These are phyloP conservation scores for Prionace glauca DNA, from an alignment of 2,797 vertebrate species.

Conservation along the genomic window DNA sequence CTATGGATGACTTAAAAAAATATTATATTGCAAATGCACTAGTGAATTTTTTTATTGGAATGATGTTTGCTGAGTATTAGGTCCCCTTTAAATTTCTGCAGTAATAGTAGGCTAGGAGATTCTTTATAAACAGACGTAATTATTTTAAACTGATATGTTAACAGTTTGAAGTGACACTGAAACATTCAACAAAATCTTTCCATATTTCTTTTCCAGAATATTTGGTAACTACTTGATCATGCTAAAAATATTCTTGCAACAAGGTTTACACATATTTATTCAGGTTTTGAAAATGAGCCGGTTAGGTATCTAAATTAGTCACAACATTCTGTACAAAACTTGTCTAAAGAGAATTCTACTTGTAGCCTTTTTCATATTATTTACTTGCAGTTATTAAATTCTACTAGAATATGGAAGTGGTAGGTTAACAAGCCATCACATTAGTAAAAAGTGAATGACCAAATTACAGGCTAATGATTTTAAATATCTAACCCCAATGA, in stretches of 20 bases:
- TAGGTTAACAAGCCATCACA: conserved; percentile 26
- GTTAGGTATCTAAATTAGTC: conserved; percentile 52
- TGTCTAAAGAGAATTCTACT: not conserved
- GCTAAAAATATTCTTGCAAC: conserved; percentile 29
- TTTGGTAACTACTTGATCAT: conserved; percentile 35
- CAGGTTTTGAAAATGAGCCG: not conserved
- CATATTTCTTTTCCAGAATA: conserved; percentile 17
- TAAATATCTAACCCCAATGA: not conserved
- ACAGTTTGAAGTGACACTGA: not conserved
- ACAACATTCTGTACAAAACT: conserved; percentile 41
- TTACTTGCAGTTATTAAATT: not conserved
- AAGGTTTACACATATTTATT: conserved; percentile 28
- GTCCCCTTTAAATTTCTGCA: not conserved
- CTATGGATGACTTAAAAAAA: conserved; percentile 25
- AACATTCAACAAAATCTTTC: not conserved
- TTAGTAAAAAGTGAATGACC: conserved; percentile 3
- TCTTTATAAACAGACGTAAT: conserved; percentile 22
- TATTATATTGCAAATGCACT: conserved; percentile 20
- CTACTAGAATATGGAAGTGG: not conserved
- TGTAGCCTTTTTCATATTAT: conserved; percentile 17
- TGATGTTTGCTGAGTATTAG: not conserved
- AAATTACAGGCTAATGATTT: conserved; percentile 21
- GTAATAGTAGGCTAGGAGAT: conserved; percentile 17
- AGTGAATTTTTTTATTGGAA: conserved; percentile 31
- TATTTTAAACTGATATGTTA: conserved; percentile 3